Base-by-base conservation (phyloP, 1,140 invertebrate genomes). In the Neelides sp. region DNA sequence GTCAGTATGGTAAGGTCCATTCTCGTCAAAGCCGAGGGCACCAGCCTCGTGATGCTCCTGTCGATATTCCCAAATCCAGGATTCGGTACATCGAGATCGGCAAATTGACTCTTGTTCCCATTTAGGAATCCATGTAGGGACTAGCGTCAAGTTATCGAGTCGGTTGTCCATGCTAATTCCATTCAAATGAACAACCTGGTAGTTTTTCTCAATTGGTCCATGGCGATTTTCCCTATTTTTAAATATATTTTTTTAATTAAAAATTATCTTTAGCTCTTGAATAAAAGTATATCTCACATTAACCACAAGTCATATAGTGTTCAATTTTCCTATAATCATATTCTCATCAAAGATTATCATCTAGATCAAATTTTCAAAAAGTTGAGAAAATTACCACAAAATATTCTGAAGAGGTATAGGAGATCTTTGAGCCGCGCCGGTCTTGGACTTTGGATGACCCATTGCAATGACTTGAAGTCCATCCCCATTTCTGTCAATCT, bases 81-180 rank as follows among this genome's bases (percentile, higher is more conserved):
- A 51, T 32, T 59, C 58, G 4, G 52, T 49, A 37, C 54, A 59
- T 17, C 54, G 22, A 17, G 42, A 49, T 30, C 42, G 50, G 4
- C 56, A 47, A 45, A 59, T 59, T 22, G 32, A 39, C 30, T 59
- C 51, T 41, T 59, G 58, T 32, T 59, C 58, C 7, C 26, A 30
- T 53, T 49, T 56, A 8, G 58, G 54, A 8, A 59, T 37, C 54
- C 54, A 59, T 13, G 39, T 48, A 10, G 58, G 58, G 13, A 59
- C 52, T 36, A 54, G 51, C 10, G 54, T 59, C 48, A 59, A 48
- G 41, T 59, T 59, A 49, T 59, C 58, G 37, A 59, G 23, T n/a
- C 58, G 47, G 26, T 59, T 59, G 37, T 59, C 58, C 58, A 59
- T 59, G 12, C 54, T 54, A 12, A 59, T 59, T 19, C 58, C 58